Base-by-base conservation (phyloP, 2,113 vertebrate genomes). In the Bubo scandiacus region DNA sequence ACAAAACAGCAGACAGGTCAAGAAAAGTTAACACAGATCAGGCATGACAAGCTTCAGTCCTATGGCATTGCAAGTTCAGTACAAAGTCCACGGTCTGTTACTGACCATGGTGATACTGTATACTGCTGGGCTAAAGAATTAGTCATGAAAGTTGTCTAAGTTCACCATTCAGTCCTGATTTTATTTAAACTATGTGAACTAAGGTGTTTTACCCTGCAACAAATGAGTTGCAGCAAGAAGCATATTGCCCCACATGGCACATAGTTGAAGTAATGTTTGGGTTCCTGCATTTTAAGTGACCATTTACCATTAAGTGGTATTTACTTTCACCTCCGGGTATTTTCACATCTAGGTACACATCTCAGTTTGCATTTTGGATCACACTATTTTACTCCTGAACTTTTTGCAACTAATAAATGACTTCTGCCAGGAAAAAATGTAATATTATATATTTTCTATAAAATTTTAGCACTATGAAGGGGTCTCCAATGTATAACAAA, bases 241-340 rank as follows among this genome's bases (percentile, higher is more conserved):
- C 3, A 7, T 43, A 32, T 45, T 74, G 2, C 9, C 4, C 5
- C 5, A 32, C 5, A 18, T 0, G 1, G 32, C 25, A 42, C 25
- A 38, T 2, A 89, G 23, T 9, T 43, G 19, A 74, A 88, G 14
- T 4, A 65, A 63, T 45, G 4, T 59, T 68, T 79, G 20, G 1
- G 14, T 74, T 71, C 58, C 63, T 45, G 18, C 8, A 40, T 55
- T 92, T 90, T n/a, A 88, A 40, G 12, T 23, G 23, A 52, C 26
- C 43, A 45, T 45, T 45, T 45, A 45, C 16, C 43, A 45, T 45
- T 7, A 45, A 18, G 43, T 45, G 42, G 21, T 38, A 11, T 61
- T 40, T 85, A 20, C 8, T 67, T 82, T 86, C 45, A 74, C 5
- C 10, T 61, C 45, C 66, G 9, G 11, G 9, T 57, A 79, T 62